A percentile compares a stretch with the other conserved stretches of the same genome.
These are phyloP conservation scores for Palythoa grandis DNA, from an alignment of 92 coral and sea anemone genomes.

Conservation along the genomic window DNA sequence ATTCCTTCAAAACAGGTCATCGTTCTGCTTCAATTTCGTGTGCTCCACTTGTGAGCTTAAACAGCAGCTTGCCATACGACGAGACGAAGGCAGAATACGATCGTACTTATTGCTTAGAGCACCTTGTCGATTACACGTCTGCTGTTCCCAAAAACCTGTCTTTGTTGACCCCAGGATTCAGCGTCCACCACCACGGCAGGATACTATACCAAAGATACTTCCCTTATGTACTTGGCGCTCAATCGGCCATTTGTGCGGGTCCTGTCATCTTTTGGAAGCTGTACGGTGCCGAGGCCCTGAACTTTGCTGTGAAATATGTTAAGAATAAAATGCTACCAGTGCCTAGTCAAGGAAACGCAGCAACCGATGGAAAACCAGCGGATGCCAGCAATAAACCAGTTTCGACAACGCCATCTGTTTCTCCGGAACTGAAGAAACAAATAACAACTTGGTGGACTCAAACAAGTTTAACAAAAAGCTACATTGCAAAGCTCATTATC, in stretches of 20 bases:
- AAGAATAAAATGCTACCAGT: constrained; percentile 29
- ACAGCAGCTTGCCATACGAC: constrained; percentile 65
- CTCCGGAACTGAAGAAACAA: constrained; percentile 56
- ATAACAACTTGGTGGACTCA: constrained; percentile 60
- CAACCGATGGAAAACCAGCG: background rate
- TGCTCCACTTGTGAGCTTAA: constrained; percentile 43
- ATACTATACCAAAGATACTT: background rate
- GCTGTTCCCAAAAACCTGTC: constrained; percentile 52
- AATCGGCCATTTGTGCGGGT: constrained; percentile 38
- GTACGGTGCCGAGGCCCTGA: constrained; percentile 60
- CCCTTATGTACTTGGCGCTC: constrained; percentile 50
- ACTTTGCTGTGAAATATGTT: constrained; percentile 59
- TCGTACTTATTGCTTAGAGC: constrained; percentile 68
- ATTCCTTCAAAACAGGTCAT: background rate
- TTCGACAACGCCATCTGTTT: constrained; percentile 17
- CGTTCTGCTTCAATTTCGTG: background rate
- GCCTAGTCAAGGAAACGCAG: background rate
- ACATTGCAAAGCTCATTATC: constrained; percentile 61
- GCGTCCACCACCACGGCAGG: background rate
- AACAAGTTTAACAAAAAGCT: constrained; percentile 59
- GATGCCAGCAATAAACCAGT: background rate
- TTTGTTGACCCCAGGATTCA: background rate
- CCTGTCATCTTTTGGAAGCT: constrained; percentile 24
- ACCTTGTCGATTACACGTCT: constrained; percentile 61
- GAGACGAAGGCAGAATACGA: constrained; percentile 79